phyloP scores from a whole-genome alignment of 2,113 vertebrate species.

The Athene noctua region DNA sequence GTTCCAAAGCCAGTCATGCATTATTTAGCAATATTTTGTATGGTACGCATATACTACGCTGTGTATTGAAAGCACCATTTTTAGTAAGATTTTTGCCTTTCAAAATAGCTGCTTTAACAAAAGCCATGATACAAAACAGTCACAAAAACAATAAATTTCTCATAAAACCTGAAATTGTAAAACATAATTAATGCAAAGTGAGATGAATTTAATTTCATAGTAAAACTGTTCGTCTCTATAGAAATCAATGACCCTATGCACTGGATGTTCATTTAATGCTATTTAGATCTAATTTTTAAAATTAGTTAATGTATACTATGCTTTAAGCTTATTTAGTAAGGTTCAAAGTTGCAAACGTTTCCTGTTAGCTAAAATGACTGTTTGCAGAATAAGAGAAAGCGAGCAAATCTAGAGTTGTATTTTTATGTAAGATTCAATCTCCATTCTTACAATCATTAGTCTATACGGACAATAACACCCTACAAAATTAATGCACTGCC shows the following conservation, averaged over 20 bases:
- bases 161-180: neutral
- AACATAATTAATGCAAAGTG: neutral
- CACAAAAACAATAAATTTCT: neutral
- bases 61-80: neutral
- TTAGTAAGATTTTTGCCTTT: neutral
- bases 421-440: neutral
- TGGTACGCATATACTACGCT: neutral
- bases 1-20: neutral
- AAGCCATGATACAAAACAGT: neutral
- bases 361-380: neutral
- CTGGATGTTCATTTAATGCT: neutral
- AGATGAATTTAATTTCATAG: neutral
- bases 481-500: neutral
- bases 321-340: neutral
- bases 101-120: neutral
- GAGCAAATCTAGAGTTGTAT: neutral
- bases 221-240: neutral
- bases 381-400: neutral
- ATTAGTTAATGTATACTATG: neutral
- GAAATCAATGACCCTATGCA: neutral
- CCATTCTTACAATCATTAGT: neutral
- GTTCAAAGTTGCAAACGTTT: neutral
- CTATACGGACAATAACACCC: neutral
- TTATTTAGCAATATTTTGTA: conserved; percentile 43
- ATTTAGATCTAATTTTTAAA: neutral